Evolutionary conservation across 2,113 vertebrate species (phyloP).

Genomic region (Excalfactoria chinensis): DNA sequence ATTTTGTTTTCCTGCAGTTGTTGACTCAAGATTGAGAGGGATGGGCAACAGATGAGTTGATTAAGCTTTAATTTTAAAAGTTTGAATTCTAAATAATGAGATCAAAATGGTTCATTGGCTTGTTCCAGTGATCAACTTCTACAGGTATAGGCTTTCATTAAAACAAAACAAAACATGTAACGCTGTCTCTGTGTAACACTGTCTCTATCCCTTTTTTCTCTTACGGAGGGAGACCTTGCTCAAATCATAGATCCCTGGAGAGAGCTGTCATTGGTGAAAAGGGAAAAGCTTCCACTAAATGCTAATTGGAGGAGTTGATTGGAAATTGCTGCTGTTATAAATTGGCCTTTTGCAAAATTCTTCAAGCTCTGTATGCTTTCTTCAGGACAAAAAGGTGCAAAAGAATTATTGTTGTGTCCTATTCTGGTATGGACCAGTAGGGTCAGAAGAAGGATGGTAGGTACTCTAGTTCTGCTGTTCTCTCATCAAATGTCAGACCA

Average conservation of each 20-base stretch:
- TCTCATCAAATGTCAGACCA: neutral
- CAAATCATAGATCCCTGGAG: neutral
- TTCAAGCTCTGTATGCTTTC: neutral
- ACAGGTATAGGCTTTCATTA: slow-evolving; percentile 6
- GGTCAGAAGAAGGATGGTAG: neutral
- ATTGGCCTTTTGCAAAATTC: neutral
- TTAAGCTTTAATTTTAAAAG: slow-evolving; percentile 25
- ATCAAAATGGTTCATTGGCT: slow-evolving; percentile 48
- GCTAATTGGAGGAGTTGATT: neutral
- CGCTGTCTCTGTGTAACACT: neutral
- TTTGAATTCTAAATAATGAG: slow-evolving; percentile 35
- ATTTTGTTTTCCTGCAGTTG: neutral
- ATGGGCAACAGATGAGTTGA: neutral
- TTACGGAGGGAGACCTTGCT: neutral
- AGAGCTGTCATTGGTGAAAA: slow-evolving; percentile 3
- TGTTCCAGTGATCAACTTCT: slow-evolving; percentile 15
- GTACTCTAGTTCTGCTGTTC: neutral
- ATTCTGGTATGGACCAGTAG: neutral
- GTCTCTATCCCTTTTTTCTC: neutral
- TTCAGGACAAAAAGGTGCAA: neutral
- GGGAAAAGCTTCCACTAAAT: slow-evolving; percentile 4
- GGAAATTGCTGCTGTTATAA: neutral
- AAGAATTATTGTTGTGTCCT: neutral
- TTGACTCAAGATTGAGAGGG: neutral
- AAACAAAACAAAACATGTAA: neutral